Conservation (phyloP, 2,797 vertebrate species). For the Labeo calbasu region DNA sequence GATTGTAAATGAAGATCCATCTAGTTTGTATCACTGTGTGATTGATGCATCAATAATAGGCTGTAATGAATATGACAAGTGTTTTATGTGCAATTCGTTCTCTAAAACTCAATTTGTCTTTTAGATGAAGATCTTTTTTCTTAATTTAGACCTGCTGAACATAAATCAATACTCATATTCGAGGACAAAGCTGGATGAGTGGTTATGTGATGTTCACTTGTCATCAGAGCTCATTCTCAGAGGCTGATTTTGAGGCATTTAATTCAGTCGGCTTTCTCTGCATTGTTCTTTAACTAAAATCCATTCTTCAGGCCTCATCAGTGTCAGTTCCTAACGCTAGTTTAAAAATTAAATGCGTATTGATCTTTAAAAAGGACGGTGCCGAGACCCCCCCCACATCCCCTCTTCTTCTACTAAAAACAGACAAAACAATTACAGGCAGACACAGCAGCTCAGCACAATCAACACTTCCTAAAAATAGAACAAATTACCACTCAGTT, state of each 20-base stretch:
- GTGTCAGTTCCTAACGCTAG: conserved; percentile 32
- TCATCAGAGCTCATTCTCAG: background rate
- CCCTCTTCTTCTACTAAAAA: conserved; percentile 12
- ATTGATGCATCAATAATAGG: background rate
- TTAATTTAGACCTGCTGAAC: conserved; percentile 12
- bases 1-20: conserved; percentile 1
- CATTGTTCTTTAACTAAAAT: conserved; percentile 32
- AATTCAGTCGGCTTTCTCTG: conserved; percentile 3
- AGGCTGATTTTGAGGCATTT: background rate
- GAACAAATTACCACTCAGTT: conserved; percentile 33
- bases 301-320: conserved; percentile 34
- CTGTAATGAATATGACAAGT: conserved; percentile 14
- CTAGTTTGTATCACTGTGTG: background rate
- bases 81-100: conserved; percentile 14
- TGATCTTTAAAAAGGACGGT: conserved; percentile 50
- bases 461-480: conserved; percentile 49
- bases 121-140: conserved; percentile 3
- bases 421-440: conserved; percentile 56
- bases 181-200: conserved; percentile 15
- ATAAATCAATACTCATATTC: conserved; percentile 21
- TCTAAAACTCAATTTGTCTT: conserved; percentile 18
- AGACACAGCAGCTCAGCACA: conserved; percentile 46
- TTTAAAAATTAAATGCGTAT: conserved; percentile 52
- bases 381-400: background rate
- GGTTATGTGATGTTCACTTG: conserved; percentile 17